Evolutionary conservation across 2,113 vertebrate genomes (phyloP).

Genomic region (Odontophorus gujanensis): DNA sequence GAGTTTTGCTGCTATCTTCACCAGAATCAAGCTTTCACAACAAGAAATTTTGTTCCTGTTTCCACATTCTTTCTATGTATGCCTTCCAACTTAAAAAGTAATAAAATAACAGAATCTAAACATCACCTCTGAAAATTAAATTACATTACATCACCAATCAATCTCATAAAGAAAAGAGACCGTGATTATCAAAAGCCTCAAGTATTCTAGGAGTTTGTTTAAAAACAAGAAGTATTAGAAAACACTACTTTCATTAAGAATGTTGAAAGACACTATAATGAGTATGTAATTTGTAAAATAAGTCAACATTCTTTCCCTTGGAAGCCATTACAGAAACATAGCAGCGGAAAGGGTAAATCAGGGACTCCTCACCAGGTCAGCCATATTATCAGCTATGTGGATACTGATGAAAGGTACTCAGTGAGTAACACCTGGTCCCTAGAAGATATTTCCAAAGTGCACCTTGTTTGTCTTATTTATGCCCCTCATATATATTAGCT

Average conservation of each 20-base stretch:
- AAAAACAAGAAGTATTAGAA: background rate
- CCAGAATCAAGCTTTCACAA: background rate
- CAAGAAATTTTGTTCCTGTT: background rate
- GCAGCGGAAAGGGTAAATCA: background rate
- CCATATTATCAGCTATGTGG: background rate
- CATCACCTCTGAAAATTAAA: background rate
- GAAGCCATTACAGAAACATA: background rate
- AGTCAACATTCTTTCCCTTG: background rate
- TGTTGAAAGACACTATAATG: background rate
- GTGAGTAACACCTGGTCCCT: background rate
- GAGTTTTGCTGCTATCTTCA: background rate
- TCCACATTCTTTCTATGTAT: background rate
- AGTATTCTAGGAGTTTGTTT: background rate
- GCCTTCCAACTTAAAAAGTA: background rate
- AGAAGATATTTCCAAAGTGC: background rate
- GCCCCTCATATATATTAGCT: background rate
- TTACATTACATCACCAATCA: background rate
- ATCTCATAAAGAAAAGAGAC: background rate
- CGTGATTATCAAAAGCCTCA: background rate
- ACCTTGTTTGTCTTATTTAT: background rate
- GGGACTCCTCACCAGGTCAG: background rate
- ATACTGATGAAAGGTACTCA: accelerated
- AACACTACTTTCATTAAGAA: background rate
- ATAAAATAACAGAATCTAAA: background rate
- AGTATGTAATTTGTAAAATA: background rate